A percentile compares a stretch with the other conserved stretches of the same genome.
These are phyloP conservation scores for Zapornia atra DNA, from an alignment of 2,113 vertebrate genomes.

Conservation along the genomic window DNA sequence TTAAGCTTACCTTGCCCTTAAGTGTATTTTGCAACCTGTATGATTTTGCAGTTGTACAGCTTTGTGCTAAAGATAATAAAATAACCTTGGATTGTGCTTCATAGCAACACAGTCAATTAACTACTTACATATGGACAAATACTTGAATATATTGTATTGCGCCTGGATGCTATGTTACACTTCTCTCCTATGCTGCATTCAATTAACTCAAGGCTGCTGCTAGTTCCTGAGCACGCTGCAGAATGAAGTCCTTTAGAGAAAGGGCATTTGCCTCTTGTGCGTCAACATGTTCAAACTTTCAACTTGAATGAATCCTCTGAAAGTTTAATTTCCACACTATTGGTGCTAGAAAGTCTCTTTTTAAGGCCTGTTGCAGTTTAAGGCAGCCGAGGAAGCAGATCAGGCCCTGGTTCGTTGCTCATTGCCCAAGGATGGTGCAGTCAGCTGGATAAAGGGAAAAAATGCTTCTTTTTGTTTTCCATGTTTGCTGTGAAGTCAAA, in stretches of 20 bases:
- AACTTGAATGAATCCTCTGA: background rate
- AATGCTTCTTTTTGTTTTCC: background rate
- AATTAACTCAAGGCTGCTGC: slow-evolving; percentile 54
- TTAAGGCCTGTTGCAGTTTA: background rate
- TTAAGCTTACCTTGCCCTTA: background rate
- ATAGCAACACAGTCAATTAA: slow-evolving; percentile 39
- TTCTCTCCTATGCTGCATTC: background rate
- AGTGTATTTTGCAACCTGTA: background rate
- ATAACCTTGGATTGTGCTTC: slow-evolving; percentile 50
- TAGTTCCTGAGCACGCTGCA: background rate
- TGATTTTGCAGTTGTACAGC: background rate
- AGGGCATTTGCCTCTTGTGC: background rate
- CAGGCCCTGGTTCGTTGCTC: background rate
- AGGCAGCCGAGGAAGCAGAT: background rate
- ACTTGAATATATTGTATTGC: slow-evolving; percentile 33
- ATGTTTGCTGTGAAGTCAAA: background rate
- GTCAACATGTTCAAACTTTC: slow-evolving; percentile 23
- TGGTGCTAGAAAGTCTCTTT: background rate
- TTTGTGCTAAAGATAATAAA: slow-evolving; percentile 31
- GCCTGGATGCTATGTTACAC: background rate
- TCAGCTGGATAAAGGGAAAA: background rate
- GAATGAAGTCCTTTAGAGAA: slow-evolving; percentile 7
- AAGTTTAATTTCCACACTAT: slow-evolving; percentile 15
- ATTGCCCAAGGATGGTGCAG: background rate
- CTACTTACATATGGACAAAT: slow-evolving; percentile 30